Conservation (phyloP, 2,888 invertebrate species). For the Hyppa rectilinea region DNA sequence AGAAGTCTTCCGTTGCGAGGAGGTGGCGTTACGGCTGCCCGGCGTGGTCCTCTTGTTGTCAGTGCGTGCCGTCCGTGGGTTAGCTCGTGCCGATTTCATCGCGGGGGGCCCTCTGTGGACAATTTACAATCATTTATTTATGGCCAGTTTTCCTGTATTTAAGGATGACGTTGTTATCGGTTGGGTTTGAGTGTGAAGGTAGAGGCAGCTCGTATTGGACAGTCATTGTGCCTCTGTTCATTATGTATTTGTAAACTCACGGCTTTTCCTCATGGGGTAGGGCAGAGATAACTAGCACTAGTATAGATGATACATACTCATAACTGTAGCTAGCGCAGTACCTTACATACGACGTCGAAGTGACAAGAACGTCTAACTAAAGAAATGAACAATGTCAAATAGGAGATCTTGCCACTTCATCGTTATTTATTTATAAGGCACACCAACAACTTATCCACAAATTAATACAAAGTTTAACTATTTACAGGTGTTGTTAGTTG, state of each 20-base stretch:
- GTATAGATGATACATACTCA: neutral
- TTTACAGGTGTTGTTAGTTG: too few relatives aligned
- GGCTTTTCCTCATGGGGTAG: neutral
- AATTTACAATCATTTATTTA: constrained; percentile 24
- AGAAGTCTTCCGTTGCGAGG: constrained; percentile 83
- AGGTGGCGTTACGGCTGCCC: constrained; percentile 78
- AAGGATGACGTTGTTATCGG: constrained; percentile 33
- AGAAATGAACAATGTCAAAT: too few relatives aligned
- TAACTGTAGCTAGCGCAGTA: too few relatives aligned
- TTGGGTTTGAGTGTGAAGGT: constrained; percentile 16
- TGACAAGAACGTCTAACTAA: too few relatives aligned
- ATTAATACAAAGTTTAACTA: neutral
- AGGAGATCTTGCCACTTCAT: too few relatives aligned
- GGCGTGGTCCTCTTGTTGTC: constrained; percentile 79
- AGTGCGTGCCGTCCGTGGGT: constrained; percentile 72
- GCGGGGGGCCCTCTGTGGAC: constrained; percentile 80
- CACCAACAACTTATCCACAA: neutral
- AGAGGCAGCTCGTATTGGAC: neutral
- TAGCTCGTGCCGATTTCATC: constrained; percentile 85
- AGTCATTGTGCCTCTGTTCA: neutral
- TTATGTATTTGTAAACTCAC: neutral
- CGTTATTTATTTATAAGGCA: too few relatives aligned
- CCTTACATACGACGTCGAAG: too few relatives aligned
- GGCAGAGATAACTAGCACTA: neutral
- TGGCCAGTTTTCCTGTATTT: constrained; percentile 23